Evolutionary conservation across 1,140 invertebrate species (phyloP).

Genomic region (Camponotus vicinus): DNA sequence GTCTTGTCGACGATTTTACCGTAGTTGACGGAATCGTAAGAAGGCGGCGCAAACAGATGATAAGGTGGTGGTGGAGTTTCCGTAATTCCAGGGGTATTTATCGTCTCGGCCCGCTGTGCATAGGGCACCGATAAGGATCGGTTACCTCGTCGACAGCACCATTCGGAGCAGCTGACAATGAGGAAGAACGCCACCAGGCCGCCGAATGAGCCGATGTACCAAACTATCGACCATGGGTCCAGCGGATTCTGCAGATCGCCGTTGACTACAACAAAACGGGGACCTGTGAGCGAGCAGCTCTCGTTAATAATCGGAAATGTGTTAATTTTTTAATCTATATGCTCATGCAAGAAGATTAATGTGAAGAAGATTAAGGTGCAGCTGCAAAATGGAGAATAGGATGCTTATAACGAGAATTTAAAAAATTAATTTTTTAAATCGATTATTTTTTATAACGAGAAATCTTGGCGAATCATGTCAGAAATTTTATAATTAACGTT

Average conservation of each 20-base stretch:
- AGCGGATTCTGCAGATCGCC: constrained; percentile 78
- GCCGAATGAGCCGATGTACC: constrained; percentile 88
- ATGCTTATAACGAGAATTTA: background rate
- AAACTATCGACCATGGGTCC: constrained; percentile 88
- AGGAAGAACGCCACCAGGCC: constrained; percentile 88
- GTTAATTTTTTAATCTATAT: constrained; percentile 11
- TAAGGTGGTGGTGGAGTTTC: constrained; percentile 87
- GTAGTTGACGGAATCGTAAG: constrained; percentile 87
- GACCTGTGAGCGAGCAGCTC: constrained; percentile 45
- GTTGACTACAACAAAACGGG: constrained; percentile 75
- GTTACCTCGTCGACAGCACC: constrained; percentile 85
- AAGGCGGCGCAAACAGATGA: constrained; percentile 88
- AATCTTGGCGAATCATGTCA: background rate
- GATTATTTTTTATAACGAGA: no score
- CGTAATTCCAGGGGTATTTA: constrained; percentile 68
- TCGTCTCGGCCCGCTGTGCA: constrained; percentile 76
- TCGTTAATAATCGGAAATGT: constrained; percentile 26
- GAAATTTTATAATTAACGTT: background rate
- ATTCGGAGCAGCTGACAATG: constrained; percentile 88
- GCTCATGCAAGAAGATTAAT: constrained; percentile 8
- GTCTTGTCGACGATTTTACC: constrained; percentile 80
- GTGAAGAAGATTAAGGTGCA: no score
- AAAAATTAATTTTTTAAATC: background rate
- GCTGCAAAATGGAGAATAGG: background rate
- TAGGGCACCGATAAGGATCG: constrained; percentile 76